Evolutionary conservation across 2,113 vertebrate species (phyloP).

Genomic region (Prionailurus bengalensis): DNA sequence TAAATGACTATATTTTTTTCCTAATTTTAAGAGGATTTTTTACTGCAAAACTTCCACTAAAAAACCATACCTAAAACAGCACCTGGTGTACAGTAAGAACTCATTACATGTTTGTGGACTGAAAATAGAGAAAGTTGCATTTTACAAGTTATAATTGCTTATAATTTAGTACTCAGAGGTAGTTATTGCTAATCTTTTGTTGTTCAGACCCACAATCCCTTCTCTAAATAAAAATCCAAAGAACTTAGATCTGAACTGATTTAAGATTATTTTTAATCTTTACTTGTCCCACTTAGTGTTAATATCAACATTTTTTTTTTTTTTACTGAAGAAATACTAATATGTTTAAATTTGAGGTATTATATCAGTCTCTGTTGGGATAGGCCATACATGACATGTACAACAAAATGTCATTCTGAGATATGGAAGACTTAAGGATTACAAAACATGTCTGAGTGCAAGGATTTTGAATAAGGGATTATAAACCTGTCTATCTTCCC

Average conservation of each 20-base stretch:
- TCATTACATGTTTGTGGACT: not conserved
- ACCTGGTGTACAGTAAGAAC: not conserved
- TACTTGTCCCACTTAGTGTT: not conserved
- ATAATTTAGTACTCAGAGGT: not conserved
- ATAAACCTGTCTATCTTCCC: not conserved
- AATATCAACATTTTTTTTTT: not conserved
- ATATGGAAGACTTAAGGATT: not conserved
- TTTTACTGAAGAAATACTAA: not conserved
- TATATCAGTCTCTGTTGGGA: not conserved
- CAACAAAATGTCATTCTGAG: not conserved
- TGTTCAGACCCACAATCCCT: not conserved
- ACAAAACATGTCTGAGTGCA: not conserved
- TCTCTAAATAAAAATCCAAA: not conserved
- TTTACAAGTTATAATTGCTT: not conserved
- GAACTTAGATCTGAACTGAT: not conserved
- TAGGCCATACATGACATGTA: not conserved
- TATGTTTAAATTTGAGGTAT: not conserved
- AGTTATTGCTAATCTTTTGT: not conserved
- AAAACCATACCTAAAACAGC: not conserved
- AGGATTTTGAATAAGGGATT: not conserved
- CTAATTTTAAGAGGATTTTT: conserved; percentile 6
- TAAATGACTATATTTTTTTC: not conserved
- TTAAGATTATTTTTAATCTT: not conserved
- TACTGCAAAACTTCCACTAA: not conserved
- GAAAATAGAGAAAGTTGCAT: not conserved